Evolutionary conservation across 1,140 invertebrate genomes (phyloP).

Genomic region (Pollicipes pollicipes): DNA sequence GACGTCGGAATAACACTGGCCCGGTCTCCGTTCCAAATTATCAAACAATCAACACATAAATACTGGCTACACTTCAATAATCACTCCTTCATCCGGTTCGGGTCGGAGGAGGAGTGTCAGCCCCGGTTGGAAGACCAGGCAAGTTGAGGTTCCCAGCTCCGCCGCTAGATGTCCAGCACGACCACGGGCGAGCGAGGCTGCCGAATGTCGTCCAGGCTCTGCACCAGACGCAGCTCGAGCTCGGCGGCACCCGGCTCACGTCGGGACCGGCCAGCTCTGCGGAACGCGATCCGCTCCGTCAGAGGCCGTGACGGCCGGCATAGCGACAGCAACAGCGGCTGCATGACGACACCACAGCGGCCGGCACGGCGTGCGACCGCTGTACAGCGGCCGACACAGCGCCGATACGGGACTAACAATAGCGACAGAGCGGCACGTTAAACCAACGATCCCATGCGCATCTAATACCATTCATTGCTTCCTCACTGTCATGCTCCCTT

Average conservation of each 20-base stretch:
- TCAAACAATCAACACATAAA: too few species aligned
- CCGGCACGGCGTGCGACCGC: too few species aligned
- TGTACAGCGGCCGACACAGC: too few species aligned
- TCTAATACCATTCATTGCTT: background rate
- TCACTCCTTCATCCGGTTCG: background rate
- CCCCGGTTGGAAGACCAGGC: too few species aligned
- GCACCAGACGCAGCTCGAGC: conserved; percentile 50
- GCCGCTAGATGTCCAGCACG: conserved; percentile 13
- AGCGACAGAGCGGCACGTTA: background rate
- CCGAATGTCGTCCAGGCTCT: conserved; percentile 52
- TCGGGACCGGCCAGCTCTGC: background rate
- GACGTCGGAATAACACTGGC: background rate
- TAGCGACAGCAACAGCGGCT: background rate
- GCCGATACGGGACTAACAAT: too few species aligned
- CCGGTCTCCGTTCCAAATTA: background rate
- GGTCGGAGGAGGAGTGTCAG: background rate
- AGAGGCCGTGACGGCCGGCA: background rate
- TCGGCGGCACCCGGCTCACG: conserved; percentile 13
- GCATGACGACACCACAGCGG: too few species aligned
- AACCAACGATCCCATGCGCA: background rate
- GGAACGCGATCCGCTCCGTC: background rate
- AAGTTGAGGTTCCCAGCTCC: background rate
- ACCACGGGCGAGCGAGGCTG: conserved; percentile 31
- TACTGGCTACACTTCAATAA: background rate
- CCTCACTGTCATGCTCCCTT: too few species aligned